A percentile compares a stretch with the other conserved stretches of the same genome.
Conservation (phyloP, 2,113 vertebrate genomes). For the Smithornis capensis region DNA sequence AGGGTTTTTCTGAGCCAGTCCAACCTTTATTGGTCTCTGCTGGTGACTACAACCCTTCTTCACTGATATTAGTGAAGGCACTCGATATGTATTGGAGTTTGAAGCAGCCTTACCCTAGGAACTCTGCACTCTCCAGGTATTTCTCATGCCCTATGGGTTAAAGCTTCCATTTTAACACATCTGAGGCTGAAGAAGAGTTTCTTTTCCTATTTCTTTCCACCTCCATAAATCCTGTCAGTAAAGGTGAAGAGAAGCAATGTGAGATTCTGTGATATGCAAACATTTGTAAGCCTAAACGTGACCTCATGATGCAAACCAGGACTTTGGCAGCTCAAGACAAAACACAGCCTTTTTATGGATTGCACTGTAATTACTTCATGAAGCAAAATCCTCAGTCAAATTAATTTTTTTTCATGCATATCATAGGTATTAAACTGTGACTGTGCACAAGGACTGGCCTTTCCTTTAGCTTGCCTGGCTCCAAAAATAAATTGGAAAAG, state of each 20-base stretch:
- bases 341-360: conserved; percentile 43
- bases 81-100: background rate
- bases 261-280: background rate
- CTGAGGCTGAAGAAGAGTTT: background rate
- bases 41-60: background rate
- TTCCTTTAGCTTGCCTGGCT: background rate
- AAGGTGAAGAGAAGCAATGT: background rate
- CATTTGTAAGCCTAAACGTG: background rate
- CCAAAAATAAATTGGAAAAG: conserved; percentile 21
- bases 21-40: background rate
- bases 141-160: fast-evolving
- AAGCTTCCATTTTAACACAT: background rate
- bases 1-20: background rate
- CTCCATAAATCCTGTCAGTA: background rate
- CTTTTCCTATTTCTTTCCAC: background rate
- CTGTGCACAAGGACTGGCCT: background rate
- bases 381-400: conserved; percentile 50
- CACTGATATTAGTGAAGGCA: background rate
- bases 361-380: conserved; percentile 43
- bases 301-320: background rate
- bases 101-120: background rate
- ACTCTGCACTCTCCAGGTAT: background rate
- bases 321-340: background rate
- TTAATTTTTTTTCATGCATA: conserved; percentile 24
- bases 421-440: conserved; percentile 13